Conservation (phyloP, 2,888 invertebrate species). For the Drosophila paracracens region DNA sequence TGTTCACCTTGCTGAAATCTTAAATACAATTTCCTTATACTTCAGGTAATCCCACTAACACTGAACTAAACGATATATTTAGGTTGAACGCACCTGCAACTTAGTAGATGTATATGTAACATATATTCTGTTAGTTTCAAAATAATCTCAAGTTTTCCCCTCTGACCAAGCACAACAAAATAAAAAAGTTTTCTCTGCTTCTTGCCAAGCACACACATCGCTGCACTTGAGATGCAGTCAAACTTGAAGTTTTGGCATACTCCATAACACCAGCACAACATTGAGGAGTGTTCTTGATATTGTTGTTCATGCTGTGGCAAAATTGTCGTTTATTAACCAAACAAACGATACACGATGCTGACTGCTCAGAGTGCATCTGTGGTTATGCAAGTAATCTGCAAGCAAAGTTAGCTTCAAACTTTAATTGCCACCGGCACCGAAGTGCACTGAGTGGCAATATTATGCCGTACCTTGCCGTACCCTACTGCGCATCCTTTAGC, state of each 20-base stretch:
- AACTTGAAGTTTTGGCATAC: conserved; percentile 43
- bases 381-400: conserved; percentile 54
- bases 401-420: conserved; percentile 68
- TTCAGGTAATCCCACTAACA: conserved; percentile 5
- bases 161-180: conserved; percentile 49
- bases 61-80: conserved; percentile 27
- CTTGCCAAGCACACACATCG: conserved; percentile 34
- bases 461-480: conserved; percentile 18
- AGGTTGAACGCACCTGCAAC: conserved; percentile 20
- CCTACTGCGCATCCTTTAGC: neutral
- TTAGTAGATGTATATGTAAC: neutral
- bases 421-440: conserved; percentile 66
- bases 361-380: conserved; percentile 28
- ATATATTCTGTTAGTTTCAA: conserved; percentile 23
- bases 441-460: conserved; percentile 57
- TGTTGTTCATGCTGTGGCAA: conserved; percentile 32
- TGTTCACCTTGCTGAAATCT: neutral
- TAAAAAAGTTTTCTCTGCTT: conserved; percentile 10
- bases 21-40: conserved; percentile 4
- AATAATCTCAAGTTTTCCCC: conserved; percentile 63
- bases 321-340: conserved; percentile 64
- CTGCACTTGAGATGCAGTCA: conserved; percentile 50
- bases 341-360: conserved; percentile 47
- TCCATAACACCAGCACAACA: conserved; percentile 20
- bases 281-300: conserved; percentile 3